These are phyloP conservation scores for Spilarctia lutea DNA, from an alignment of 2,888 invertebrate genomes.

Conservation along the genomic window DNA sequence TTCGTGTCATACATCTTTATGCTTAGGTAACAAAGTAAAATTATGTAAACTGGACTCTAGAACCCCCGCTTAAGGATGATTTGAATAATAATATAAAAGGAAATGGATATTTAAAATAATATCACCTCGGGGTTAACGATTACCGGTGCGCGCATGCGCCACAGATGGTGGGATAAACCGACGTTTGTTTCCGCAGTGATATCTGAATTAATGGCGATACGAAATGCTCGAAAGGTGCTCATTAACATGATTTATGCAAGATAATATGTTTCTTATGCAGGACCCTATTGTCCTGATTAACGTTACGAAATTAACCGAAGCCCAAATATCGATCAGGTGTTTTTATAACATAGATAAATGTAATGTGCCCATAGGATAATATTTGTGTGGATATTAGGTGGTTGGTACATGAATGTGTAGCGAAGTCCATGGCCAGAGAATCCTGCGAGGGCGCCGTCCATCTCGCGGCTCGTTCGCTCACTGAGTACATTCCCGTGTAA, in stretches of 20 bases:
- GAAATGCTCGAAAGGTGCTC: constrained; percentile 85
- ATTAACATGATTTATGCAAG: constrained; percentile 86
- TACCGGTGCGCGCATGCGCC: constrained; percentile 84
- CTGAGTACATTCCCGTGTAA: constrained; percentile 87
- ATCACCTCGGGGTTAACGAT: constrained; percentile 87
- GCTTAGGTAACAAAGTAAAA: constrained; percentile 65
- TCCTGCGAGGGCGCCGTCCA: constrained; percentile 71
- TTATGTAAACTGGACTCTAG: constrained; percentile 79
- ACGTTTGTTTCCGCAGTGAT: constrained; percentile 87
- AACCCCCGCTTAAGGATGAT: constrained; percentile 72
- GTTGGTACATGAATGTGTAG: constrained; percentile 52
- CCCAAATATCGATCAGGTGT: constrained; percentile 41
- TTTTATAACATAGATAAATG: constrained; percentile 48
- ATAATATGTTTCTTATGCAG: constrained; percentile 76
- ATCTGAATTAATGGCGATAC: constrained; percentile 86
- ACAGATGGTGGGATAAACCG: constrained; percentile 85
- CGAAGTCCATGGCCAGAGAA: constrained; percentile 41
- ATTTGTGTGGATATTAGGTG: constrained; percentile 45
- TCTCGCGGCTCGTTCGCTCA: constrained; percentile 81
- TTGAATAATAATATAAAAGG: constrained; percentile 82
- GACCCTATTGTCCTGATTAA: constrained; percentile 75
- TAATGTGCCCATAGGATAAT: constrained; percentile 35
- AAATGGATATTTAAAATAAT: constrained; percentile 86
- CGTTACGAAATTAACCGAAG: constrained; percentile 58
- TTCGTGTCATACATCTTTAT: constrained; percentile 84